phyloP scores from a whole-genome alignment of 1,140 invertebrate species.

The Bombus confusus region DNA sequence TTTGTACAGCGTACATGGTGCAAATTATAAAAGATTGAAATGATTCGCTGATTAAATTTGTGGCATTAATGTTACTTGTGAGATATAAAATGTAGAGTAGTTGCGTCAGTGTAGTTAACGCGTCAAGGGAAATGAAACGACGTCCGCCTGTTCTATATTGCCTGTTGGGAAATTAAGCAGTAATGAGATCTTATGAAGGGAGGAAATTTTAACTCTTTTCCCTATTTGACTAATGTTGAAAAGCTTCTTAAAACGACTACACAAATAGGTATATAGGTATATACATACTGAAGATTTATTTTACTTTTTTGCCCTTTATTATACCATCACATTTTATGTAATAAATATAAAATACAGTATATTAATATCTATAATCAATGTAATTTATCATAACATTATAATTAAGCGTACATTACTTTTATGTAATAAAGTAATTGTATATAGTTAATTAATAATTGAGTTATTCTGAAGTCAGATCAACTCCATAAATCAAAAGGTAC shows the following conservation, averaged over 20 bases:
- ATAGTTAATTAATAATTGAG: too few relatives aligned
- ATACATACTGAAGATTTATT: not conserved
- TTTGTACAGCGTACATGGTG: too few relatives aligned
- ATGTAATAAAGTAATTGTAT: too few relatives aligned
- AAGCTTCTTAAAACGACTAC: not conserved
- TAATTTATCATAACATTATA: too few relatives aligned
- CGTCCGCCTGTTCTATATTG: not conserved
- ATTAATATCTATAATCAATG: too few relatives aligned
- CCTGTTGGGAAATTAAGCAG: not conserved
- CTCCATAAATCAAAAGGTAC: too few relatives aligned
- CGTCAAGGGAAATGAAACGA: constrained; percentile 20
- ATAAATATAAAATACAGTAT: not conserved
- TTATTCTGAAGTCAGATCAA: too few relatives aligned
- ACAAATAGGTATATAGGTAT: not conserved
- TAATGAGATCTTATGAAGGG: constrained; percentile 7
- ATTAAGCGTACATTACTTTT: too few relatives aligned
- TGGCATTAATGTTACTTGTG: not conserved
- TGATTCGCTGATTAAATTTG: not conserved
- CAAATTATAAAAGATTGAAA: not conserved
- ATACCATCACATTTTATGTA: not conserved
- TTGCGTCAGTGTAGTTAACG: not conserved
- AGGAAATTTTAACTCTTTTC: constrained; percentile 9
- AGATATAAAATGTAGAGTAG: not conserved
- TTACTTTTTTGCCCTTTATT: not conserved
- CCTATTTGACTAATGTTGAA: not conserved